These are phyloP conservation scores for Astyanax mexicanus DNA, from an alignment of 2,797 vertebrate species.

Conservation along the genomic window DNA sequence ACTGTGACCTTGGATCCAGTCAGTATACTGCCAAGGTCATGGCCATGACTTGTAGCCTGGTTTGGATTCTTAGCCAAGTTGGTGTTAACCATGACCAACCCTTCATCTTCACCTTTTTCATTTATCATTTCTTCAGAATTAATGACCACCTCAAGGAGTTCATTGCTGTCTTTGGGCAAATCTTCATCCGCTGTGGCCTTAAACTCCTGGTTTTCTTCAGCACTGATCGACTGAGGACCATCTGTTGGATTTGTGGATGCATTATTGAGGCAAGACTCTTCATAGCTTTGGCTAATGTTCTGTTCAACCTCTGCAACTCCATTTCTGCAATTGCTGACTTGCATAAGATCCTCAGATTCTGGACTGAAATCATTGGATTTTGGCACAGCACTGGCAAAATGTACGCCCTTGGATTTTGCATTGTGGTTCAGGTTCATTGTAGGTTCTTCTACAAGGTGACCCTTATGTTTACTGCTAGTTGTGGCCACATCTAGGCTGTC, in stretches of 20 bases:
- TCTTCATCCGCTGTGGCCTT: not conserved
- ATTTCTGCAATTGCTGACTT: conserved; percentile 6
- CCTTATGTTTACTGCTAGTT: conserved; percentile 4
- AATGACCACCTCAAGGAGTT: not conserved
- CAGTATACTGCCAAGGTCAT: not conserved
- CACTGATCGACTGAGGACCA: not conserved
- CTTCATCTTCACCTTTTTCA: conserved; percentile 23
- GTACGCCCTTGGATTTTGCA: conserved; percentile 7
- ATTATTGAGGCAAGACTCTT: not conserved
- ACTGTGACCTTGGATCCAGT: not conserved
- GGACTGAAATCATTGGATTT: conserved; percentile 14
- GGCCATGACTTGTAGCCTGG: not conserved
- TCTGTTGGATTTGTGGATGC: not conserved
- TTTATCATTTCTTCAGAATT: not conserved
- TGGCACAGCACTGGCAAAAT: conserved; percentile 18
- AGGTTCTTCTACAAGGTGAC: conserved; percentile 10
- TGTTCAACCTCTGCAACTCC: not conserved
- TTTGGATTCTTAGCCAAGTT: not conserved
- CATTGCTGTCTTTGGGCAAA: not conserved
- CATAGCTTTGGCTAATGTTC: not conserved
- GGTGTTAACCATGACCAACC: not conserved
- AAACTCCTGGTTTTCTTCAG: not conserved
- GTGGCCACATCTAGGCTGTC: conserved; percentile 14
- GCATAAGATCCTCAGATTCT: not conserved
- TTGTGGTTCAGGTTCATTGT: not conserved